Conservation (phyloP, 2,888 invertebrate genomes). For the Cetonia aurata region DNA sequence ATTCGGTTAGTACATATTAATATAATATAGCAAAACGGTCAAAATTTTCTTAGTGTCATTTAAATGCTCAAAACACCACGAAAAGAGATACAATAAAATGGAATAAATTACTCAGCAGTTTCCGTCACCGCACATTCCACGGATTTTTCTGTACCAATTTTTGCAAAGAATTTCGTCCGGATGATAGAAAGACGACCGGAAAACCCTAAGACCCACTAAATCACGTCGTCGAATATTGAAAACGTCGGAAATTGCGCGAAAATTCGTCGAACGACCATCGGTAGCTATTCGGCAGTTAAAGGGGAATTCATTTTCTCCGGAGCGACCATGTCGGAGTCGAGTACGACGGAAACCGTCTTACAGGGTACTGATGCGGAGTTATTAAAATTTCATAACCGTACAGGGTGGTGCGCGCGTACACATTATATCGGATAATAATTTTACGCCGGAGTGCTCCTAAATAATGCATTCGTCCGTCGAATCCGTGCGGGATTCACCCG, state of each 20-base stretch:
- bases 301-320: background rate
- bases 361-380: background rate
- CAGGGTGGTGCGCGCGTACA: background rate
- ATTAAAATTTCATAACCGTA: slow-evolving; percentile 23
- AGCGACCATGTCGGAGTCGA: too few species aligned
- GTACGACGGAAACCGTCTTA: background rate
- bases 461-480: slow-evolving; percentile 15
- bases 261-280: slow-evolving; percentile 7
- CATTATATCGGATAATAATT: slow-evolving; percentile 24
- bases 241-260: slow-evolving; percentile 15
- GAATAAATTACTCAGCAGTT: too few species aligned
- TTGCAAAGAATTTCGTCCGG: background rate
- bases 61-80: too few species aligned
- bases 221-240: background rate
- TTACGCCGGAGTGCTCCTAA: slow-evolving; percentile 16
- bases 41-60: too few species aligned
- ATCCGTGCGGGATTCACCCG: background rate
- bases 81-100: too few species aligned
- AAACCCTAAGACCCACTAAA: slow-evolving; percentile 1
- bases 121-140: too few species aligned
- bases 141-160: too few species aligned
- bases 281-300: slow-evolving; percentile 19
- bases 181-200: background rate
- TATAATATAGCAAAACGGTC: too few species aligned
- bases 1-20: too few species aligned